Evolutionary conservation across 2,113 vertebrate species (phyloP).

Genomic region (Sitta europaea): DNA sequence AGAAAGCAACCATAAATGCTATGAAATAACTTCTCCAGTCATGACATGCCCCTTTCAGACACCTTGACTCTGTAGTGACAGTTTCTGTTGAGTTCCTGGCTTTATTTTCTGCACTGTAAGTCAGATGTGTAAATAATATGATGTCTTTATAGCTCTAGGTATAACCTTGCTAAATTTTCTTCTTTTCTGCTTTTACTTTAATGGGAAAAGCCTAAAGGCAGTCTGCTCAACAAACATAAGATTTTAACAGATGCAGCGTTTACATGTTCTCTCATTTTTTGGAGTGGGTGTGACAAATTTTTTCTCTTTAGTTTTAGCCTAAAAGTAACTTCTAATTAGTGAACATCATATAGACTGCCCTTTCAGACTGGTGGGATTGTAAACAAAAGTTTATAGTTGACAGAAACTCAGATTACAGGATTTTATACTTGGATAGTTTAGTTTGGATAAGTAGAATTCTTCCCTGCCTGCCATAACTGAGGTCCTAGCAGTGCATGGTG

Average conservation of each 20-base stretch:
- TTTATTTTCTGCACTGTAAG: neutral
- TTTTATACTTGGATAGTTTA: neutral
- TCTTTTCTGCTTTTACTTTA: neutral
- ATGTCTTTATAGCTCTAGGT: neutral
- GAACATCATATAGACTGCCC: neutral
- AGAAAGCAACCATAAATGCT: neutral
- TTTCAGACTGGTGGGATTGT: neutral
- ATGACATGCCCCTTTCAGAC: neutral
- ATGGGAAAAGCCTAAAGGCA: neutral
- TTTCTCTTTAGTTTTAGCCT: neutral
- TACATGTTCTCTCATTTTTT: slow-evolving; percentile 45
- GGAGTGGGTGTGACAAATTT: slow-evolving; percentile 36
- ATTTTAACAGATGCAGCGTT: slow-evolving; percentile 51
- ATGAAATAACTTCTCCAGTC: neutral
- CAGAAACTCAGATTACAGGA: neutral
- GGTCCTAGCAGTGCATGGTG: fast-evolving
- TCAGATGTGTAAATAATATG: neutral
- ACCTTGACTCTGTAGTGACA: neutral
- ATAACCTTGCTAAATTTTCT: neutral
- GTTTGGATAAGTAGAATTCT: neutral
- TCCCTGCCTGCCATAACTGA: neutral
- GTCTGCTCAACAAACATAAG: neutral
- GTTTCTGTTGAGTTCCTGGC: neutral
- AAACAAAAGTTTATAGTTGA: neutral
- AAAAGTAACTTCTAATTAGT: slow-evolving; percentile 8